Percentiles rank a stretch among this genome's conserved stretches.
Conservation (phyloP, 2,888 invertebrate species). For the Neoascia interrupta region DNA sequence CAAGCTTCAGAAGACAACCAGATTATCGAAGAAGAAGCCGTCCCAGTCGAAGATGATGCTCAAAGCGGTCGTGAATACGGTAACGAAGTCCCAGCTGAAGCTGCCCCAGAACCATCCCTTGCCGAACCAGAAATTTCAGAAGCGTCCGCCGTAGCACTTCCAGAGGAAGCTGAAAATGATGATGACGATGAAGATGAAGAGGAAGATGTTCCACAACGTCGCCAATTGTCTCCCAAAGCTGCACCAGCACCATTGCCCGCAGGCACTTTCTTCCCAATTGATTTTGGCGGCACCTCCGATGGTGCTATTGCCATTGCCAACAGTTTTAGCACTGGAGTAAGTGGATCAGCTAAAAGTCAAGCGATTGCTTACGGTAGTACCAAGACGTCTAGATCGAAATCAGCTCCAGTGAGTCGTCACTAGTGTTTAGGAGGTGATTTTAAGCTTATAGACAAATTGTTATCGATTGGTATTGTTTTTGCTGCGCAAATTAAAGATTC, state of each 20-base stretch:
- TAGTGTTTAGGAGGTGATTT: too few species aligned
- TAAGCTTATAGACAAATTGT: too few species aligned
- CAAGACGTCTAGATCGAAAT: slow-evolving; percentile 43
- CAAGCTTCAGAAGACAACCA: slow-evolving; percentile 5
- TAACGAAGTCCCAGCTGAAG: slow-evolving; percentile 71
- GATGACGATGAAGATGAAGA: slow-evolving; percentile 58
- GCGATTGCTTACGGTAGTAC: slow-evolving; percentile 73
- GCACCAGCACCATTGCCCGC: slow-evolving; percentile 57
- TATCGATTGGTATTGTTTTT: too few species aligned
- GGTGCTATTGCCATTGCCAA: slow-evolving; percentile 73
- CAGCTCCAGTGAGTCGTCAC: slow-evolving; percentile 37
- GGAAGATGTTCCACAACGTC: not conserved
- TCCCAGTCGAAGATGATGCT: slow-evolving; percentile 30
- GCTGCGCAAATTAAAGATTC: too few species aligned
- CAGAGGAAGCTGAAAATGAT: slow-evolving; percentile 55
- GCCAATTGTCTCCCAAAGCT: slow-evolving; percentile 14
- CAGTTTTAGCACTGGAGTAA: slow-evolving; percentile 72
- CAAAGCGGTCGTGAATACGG: slow-evolving; percentile 72
- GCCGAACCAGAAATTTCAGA: slow-evolving; percentile 16
- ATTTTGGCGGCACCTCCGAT: slow-evolving; percentile 70
- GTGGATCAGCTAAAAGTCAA: slow-evolving; percentile 72
- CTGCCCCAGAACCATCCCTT: slow-evolving; percentile 25
- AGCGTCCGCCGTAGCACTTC: slow-evolving; percentile 61
- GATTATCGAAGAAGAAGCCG: slow-evolving; percentile 42
- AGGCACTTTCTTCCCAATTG: slow-evolving; percentile 72